Conservation (phyloP, 2,113 vertebrate genomes). For the Noctilio leporinus region DNA sequence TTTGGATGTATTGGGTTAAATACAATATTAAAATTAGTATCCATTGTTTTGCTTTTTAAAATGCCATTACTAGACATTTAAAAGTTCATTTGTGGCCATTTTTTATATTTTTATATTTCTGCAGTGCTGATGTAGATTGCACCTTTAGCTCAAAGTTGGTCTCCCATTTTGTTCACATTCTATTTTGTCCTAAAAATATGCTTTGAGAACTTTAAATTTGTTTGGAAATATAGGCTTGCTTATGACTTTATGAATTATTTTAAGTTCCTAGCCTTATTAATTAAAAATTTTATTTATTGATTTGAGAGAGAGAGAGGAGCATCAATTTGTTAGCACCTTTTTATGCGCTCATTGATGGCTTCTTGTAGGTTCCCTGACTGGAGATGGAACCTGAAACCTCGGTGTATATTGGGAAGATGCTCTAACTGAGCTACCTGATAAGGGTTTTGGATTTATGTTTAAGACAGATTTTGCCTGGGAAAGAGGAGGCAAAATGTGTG, state of each 20-base stretch:
- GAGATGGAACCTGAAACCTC: too few species aligned
- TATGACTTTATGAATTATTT: background rate
- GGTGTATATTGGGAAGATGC: too few species aligned
- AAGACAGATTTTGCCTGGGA: background rate
- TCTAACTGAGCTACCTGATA: too few species aligned
- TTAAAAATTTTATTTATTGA: too few species aligned
- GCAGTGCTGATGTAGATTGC: background rate
- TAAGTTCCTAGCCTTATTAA: background rate
- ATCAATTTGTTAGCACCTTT: too few species aligned
- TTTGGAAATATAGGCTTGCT: background rate
- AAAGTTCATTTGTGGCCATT: too few species aligned
- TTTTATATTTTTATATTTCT: conserved; percentile 37
- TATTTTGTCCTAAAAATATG: background rate
- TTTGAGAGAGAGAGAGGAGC: too few species aligned
- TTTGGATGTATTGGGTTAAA: background rate
- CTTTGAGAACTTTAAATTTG: background rate
- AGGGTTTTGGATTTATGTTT: too few species aligned
- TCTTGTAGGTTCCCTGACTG: too few species aligned
- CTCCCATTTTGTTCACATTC: background rate
- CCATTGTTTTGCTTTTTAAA: background rate
- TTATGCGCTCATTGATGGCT: too few species aligned
- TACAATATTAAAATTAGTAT: background rate
- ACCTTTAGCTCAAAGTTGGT: conserved; percentile 28
- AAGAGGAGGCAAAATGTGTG: conserved; percentile 7
- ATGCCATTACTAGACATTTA: background rate